These are phyloP conservation scores for Diarsia rubi DNA, from an alignment of 2,888 invertebrate species.

Conservation along the genomic window DNA sequence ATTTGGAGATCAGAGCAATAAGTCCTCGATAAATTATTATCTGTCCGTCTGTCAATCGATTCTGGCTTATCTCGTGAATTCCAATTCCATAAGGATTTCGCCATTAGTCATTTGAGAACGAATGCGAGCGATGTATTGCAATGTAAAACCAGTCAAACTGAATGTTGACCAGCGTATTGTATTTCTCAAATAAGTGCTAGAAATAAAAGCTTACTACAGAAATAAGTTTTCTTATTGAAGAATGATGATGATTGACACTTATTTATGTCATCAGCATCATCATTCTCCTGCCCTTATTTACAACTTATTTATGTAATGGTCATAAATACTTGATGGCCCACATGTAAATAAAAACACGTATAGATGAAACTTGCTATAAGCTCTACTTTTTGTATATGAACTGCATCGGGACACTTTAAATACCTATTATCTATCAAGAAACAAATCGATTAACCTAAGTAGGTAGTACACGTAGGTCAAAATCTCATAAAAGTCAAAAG, in stretches of 20 bases:
- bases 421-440: slow-evolving; percentile 1
- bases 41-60: slow-evolving; percentile 45
- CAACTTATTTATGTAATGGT: slow-evolving; percentile 6
- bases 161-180: slow-evolving; percentile 11
- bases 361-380: background rate
- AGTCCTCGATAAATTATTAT: slow-evolving; percentile 44
- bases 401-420: background rate
- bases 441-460: background rate
- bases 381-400: background rate
- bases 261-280: too few relatives aligned
- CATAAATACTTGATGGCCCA: slow-evolving; percentile 3
- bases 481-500: background rate
- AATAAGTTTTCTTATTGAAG: slow-evolving; percentile 22
- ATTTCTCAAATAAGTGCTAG: background rate
- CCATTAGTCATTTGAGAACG: slow-evolving; percentile 41
- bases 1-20: slow-evolving; percentile 36
- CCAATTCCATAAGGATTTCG: slow-evolving; percentile 48
- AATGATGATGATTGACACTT: too few relatives aligned
- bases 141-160: slow-evolving; percentile 6
- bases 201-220: slow-evolving; percentile 23
- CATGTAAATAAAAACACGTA: slow-evolving; percentile 7
- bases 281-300: too few relatives aligned
- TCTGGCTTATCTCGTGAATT: slow-evolving; percentile 45
- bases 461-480: background rate
- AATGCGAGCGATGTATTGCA: slow-evolving; percentile 29